Conservation (phyloP, 2,888 invertebrate species). For the Ochropleura plecta region DNA sequence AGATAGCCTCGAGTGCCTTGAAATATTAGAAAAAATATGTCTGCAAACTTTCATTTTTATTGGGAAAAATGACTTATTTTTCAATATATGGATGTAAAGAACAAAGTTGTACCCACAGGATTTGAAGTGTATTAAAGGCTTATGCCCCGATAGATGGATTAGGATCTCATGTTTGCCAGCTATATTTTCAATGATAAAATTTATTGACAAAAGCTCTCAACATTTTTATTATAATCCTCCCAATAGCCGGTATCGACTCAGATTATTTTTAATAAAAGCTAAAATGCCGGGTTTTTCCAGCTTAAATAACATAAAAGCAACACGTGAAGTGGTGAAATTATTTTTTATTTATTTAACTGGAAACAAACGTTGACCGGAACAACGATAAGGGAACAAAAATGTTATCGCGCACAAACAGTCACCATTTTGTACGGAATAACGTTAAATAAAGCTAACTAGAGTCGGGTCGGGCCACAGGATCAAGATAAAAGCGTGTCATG, state of each 20-base stretch:
- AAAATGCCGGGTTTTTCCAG: not conserved
- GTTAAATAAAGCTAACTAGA: conserved; percentile 49
- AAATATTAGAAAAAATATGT: conserved; percentile 55
- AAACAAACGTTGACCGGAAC: conserved; percentile 21
- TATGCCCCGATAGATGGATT: conserved; percentile 34
- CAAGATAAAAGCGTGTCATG: conserved; percentile 68
- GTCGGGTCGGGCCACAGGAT: conserved; percentile 51
- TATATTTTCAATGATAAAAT: conserved; percentile 42
- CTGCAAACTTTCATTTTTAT: conserved; percentile 49
- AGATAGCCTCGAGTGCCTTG: conserved; percentile 43
- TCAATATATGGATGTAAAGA: conserved; percentile 32
- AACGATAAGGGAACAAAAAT: conserved; percentile 19
- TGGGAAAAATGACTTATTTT: conserved; percentile 44
- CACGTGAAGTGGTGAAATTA: conserved; percentile 1
- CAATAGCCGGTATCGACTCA: not conserved
- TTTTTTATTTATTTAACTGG: conserved; percentile 8
- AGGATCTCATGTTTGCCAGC: conserved; percentile 32
- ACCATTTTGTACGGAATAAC: conserved; percentile 33
- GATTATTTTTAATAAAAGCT: conserved; percentile 33
- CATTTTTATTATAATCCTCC: conserved; percentile 28
- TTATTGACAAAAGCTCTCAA: conserved; percentile 47
- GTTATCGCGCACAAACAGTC: conserved; percentile 37
- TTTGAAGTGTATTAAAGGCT: conserved; percentile 49
- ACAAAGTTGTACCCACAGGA: conserved; percentile 39
- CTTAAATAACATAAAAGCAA: conserved; percentile 15